Percentiles rank a stretch among this genome's conserved stretches.
phyloP scores from a whole-genome alignment of 1,140 invertebrate genomes.

The Camponotus pennsylvanicus region DNA sequence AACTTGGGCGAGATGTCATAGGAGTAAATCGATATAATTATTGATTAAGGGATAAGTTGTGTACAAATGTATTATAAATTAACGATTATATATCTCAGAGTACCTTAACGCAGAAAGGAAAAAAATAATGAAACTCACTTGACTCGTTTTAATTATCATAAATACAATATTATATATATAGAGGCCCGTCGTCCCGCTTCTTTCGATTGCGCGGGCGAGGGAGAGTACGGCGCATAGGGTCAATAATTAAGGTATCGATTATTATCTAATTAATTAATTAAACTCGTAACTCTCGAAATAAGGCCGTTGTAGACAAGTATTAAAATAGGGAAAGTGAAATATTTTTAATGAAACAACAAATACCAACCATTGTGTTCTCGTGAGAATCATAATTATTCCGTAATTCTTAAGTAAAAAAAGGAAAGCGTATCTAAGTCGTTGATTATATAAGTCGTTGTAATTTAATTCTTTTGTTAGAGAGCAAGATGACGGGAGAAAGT shows the following conservation, averaged over 20 bases:
- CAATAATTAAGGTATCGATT: slow-evolving; percentile 79
- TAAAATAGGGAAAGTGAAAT: slow-evolving; percentile 75
- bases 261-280: slow-evolving; percentile 80
- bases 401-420: slow-evolving; percentile 76
- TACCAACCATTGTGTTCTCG: slow-evolving; percentile 83
- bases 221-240: slow-evolving; percentile 61
- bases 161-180: slow-evolving; percentile 76
- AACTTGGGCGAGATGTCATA: slow-evolving; percentile 67
- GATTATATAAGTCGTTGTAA: slow-evolving; percentile 78
- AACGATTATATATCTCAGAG: slow-evolving; percentile 76
- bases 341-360: slow-evolving; percentile 80
- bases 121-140: slow-evolving; percentile 66
- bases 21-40: slow-evolving; percentile 80
- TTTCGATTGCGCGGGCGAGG: slow-evolving; percentile 19
- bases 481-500: slow-evolving; percentile 41
- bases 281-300: slow-evolving; percentile 77
- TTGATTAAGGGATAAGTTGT: slow-evolving; percentile 83
- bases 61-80: slow-evolving; percentile 84
- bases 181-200: slow-evolving; percentile 48
- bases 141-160: slow-evolving; percentile 76
- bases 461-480: slow-evolving; percentile 77
- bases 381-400: slow-evolving; percentile 80
- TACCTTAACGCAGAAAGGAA: slow-evolving; percentile 75
- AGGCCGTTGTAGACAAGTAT: slow-evolving; percentile 77
- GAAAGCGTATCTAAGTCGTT: slow-evolving; percentile 79